phyloP scores from a whole-genome alignment of 2,888 invertebrate genomes.

The Polyommatus icarus region DNA sequence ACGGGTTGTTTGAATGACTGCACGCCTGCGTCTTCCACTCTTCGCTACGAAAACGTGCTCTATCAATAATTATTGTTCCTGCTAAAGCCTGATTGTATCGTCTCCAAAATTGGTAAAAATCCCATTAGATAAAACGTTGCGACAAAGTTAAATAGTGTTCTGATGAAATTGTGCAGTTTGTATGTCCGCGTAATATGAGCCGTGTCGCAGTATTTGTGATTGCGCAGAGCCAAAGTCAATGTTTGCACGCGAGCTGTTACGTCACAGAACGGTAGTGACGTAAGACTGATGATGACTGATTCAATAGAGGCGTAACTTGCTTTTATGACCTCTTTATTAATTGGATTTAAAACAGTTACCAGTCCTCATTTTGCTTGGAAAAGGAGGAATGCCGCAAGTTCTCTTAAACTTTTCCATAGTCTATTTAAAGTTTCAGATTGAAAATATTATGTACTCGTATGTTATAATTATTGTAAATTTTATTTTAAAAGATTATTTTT shows the following conservation, averaged over 20 bases:
- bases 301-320: neutral
- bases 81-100: neutral
- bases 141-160: neutral
- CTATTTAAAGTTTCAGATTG: no score
- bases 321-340: neutral
- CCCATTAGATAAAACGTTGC: neutral
- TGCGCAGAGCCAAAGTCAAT: constrained; percentile 14
- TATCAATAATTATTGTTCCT: no score
- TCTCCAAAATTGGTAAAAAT: neutral
- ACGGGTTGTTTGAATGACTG: no score
- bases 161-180: neutral
- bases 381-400: no score
- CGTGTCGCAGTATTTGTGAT: constrained; percentile 17
- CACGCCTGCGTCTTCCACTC: no score
- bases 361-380: no score
- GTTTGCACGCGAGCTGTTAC: constrained; percentile 4
- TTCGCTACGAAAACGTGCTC: no score
- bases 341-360: no score
- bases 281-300: neutral
- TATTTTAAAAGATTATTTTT: no score
- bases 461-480: no score
- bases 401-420: no score
- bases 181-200: neutral
- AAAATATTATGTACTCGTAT: no score
- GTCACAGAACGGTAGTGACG: neutral